Conservation (phyloP, 2,888 invertebrate genomes). For the Nebria brevicollis region DNA sequence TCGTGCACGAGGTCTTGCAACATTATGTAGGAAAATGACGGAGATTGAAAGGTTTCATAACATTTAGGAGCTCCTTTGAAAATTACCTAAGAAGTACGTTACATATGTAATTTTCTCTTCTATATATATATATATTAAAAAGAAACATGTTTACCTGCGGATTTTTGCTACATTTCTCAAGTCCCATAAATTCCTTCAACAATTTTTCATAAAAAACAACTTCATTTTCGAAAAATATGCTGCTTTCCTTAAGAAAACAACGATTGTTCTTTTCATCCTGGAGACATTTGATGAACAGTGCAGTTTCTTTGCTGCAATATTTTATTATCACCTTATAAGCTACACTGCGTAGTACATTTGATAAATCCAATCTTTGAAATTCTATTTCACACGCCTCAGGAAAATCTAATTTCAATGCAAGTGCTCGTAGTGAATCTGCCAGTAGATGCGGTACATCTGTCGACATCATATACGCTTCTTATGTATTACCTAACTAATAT, state of each 20-base stretch:
- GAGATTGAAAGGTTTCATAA: conserved; percentile 11
- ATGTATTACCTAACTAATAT: too few relatives aligned
- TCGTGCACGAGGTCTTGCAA: conserved; percentile 47
- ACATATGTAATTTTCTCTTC: too few relatives aligned
- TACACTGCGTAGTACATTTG: conserved; percentile 21
- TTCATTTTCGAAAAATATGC: conserved; percentile 48
- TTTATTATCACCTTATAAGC: conserved; percentile 23
- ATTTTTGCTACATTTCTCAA: background rate
- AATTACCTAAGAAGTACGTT: background rate
- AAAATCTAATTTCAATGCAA: conserved; percentile 20
- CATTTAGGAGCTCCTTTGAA: conserved; percentile 29
- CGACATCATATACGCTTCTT: background rate
- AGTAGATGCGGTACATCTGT: conserved; percentile 11
- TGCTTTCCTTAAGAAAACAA: conserved; percentile 23
- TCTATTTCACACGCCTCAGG: conserved; percentile 5
- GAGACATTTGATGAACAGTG: conserved; percentile 32
- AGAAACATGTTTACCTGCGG: conserved; percentile 1
- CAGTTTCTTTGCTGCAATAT: conserved; percentile 5
- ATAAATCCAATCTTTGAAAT: conserved; percentile 11
- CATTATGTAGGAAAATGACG: conserved; percentile 39
- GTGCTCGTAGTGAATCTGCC: conserved; percentile 12
- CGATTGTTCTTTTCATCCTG: conserved; percentile 23
- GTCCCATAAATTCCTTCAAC: conserved; percentile 32
- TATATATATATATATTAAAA: too few relatives aligned
- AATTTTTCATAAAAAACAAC: conserved; percentile 47